Base-by-base conservation (phyloP, 2,888 invertebrate species). In the Hypolimnas misippus region DNA sequence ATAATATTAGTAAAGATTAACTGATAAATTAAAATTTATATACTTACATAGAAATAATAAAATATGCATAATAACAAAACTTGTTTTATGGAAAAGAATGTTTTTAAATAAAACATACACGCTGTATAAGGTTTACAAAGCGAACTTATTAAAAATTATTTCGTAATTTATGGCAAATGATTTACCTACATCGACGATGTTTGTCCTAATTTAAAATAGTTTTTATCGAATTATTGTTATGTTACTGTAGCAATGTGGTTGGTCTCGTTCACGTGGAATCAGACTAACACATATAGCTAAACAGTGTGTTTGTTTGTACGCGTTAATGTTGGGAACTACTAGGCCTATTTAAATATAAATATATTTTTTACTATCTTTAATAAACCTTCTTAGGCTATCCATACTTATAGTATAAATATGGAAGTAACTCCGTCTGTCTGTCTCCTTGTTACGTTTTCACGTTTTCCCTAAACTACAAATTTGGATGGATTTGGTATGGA, bases 111-210 rank as follows among this genome's bases (percentile, higher is more conserved):
- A 29, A 14, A 21, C 21, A 46, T 5, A 44, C 19, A 44, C 19
- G 0, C 10, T 44, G 12, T 46, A 10, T 21, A 19, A 58, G 16
- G 8, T 56, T 52, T 64, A 58, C 12, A 64, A 38, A 25, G n/a
- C 7, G 3, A n/a, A 29, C 12, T 29, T 25, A 49, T 40, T 52
- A 55, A 62, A 65, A 65, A 40, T 60, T 55, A 64, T 66, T 61
- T 68, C 66, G 44, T 35, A 60, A 57, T 57, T 42, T 53, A 57
- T 49, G 29, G 51, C 54, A 55, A 65, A 62, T 38, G 53, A 82
- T 84, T 87, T 90, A 91, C 91, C 91, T 88, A 90, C 90, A 84
- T 79, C 88, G 86, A 84, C 74, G 89, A 67, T 76, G 75, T 79
- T 79, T 85, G 85, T 73, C 76, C 84, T 71, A 85, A 68, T 80